These are phyloP conservation scores for Margarornis squamiger DNA, from an alignment of 2,797 vertebrate species.

Conservation along the genomic window DNA sequence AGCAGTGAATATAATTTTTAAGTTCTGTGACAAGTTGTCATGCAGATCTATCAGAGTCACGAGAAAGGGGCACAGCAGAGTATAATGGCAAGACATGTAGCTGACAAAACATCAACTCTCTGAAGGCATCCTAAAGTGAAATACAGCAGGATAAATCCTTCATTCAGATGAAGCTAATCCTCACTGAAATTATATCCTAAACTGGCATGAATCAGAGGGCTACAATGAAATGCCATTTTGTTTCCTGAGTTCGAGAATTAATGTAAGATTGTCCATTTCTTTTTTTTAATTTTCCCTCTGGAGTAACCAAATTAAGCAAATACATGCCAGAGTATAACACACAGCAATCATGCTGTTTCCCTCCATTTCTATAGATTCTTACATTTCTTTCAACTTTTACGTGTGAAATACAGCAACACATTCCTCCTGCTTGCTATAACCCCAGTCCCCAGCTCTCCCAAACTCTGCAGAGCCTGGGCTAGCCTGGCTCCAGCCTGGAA, in stretches of 20 bases:
- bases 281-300: not conserved
- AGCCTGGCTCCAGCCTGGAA: not conserved
- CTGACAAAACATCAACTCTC: constrained; percentile 27
- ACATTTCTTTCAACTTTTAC: not conserved
- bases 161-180: not conserved
- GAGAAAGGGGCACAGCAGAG: not conserved
- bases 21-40: not conserved
- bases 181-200: not conserved
- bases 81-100: not conserved
- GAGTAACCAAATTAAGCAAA: constrained; percentile 1
- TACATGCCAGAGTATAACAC: not conserved
- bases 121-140: constrained; percentile 24
- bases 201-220: constrained; percentile 9
- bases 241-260: not conserved
- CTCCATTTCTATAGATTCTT: not conserved
- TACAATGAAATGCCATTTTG: not conserved
- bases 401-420: not conserved
- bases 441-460: not conserved
- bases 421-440: not conserved
- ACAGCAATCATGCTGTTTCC: not conserved
- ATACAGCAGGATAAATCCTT: constrained; percentile 18
- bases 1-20: constrained; percentile 7
- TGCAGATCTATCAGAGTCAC: not conserved
- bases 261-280: not conserved
- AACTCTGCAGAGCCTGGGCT: not conserved